These are phyloP conservation scores for Crocidura indochinensis DNA, from an alignment of 2,797 vertebrate species.

Conservation along the genomic window DNA sequence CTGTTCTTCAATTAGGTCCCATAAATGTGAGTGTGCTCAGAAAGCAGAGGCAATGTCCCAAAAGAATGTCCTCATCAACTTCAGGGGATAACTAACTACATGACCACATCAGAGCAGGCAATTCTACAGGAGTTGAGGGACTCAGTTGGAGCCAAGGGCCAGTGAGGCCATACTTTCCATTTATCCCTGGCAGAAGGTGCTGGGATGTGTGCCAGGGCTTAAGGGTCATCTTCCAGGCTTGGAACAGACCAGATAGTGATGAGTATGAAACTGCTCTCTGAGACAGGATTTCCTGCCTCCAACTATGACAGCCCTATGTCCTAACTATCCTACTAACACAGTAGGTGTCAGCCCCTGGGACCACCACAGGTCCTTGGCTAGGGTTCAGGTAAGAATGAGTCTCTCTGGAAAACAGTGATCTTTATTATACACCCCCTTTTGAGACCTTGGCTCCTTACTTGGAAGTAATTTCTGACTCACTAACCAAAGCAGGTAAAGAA, in stretches of 20 bases:
- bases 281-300: not conserved
- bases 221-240: not conserved
- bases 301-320: not conserved
- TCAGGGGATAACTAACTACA: constrained; percentile 26
- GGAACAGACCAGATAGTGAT: not conserved
- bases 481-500: not conserved
- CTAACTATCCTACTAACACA: not conserved
- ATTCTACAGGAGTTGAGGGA: not conserved
- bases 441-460: not conserved
- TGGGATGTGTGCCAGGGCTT: not conserved
- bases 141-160: not conserved
- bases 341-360: too few species aligned
- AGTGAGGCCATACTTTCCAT: not conserved
- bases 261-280: constrained; percentile 41
- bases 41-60: constrained; percentile 46
- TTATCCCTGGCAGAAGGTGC: not conserved
- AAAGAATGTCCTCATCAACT: constrained; percentile 24
- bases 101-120: not conserved
- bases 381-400: not conserved
- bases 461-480: not conserved
- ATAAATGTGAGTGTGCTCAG: constrained; percentile 40
- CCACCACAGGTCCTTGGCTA: too few species aligned
- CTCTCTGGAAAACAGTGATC: not conserved
- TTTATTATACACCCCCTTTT: not conserved
- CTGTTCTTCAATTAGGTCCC: constrained; percentile 73